phyloP scores from a whole-genome alignment of 2,797 vertebrate genomes.

The Helicolenus hilgendorfi region DNA sequence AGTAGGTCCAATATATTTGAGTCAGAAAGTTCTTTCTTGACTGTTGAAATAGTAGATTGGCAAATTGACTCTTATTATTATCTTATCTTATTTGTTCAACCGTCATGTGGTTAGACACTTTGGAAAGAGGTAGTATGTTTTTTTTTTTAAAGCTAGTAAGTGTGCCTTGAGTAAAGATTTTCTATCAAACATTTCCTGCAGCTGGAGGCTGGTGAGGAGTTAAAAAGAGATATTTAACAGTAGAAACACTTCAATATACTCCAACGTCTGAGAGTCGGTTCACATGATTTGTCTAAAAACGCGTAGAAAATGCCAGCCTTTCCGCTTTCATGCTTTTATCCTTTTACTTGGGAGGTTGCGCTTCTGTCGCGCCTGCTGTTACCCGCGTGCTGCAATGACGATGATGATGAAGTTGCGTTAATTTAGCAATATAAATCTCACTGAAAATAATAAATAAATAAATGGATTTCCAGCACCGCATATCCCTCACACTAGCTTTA shows the following conservation, averaged over 20 bases:
- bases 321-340: no score
- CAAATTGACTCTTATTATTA: neutral
- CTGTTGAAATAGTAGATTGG: no score
- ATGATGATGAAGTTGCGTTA: no score
- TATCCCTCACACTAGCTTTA: no score
- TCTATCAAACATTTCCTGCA: neutral
- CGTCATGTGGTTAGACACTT: neutral
- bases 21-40: neutral
- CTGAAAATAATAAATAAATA: no score
- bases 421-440: neutral
- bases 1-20: neutral
- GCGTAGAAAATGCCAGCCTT: no score
- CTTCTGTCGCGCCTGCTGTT: no score
- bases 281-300: no score
- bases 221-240: neutral
- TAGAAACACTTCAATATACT: neutral
- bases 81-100: neutral
- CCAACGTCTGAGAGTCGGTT: neutral
- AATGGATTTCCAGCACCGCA: no score
- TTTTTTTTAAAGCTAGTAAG: neutral
- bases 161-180: neutral
- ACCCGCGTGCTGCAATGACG: no score
- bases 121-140: neutral
- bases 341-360: no score
- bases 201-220: neutral